Evolutionary conservation across 2,113 vertebrate species (phyloP), one percentile per base, ranked within the genome.

Genomic region (Caloenas nicobarica): DNA sequence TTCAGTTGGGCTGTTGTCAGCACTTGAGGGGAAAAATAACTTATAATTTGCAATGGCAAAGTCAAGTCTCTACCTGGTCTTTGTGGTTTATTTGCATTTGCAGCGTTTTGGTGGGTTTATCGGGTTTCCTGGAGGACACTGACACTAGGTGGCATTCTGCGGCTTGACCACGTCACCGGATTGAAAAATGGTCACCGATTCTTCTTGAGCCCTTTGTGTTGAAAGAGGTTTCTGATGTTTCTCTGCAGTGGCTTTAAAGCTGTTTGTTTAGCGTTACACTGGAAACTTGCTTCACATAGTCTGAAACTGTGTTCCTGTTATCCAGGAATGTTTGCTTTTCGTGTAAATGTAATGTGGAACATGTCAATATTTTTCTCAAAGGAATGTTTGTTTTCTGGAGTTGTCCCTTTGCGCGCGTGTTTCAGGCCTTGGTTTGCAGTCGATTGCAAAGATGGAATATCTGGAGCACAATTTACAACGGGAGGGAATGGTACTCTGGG

Each of bases 91-190:
- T 23, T 42, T 13, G 58, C 15, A 1, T 42, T 38, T 5, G 8
- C 36, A 7, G 56, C 1, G 25, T 17, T 48, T 13, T 5, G 38
- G 17, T 56, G 57, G 16, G 4, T 72, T 38, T 11, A 2, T 29
- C 2, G 2, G 1, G 5, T 4, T 4, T 4, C 44, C 81, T 84
- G 36, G 21, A 38, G 70, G 33, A 93, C 48, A 42, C 57, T 91
- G 72, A 51, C 93, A 82, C 78, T 79, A 90, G 86, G 14, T 97
- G 93, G 95, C 95, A 72, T 38, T 65, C 86, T 88, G 72, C 76
- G 51, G 50, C 91, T 26, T 58, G 83, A 7, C 64, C 22, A 3
- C 57, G 31, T 11, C 82, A 22, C 24, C 71, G 6, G 56, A 1
- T 34, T 17, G 13, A 44, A 23, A 33, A 6, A 18, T 2, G 24